Percentiles rank a stretch among this genome's conserved stretches.
Conservation (phyloP, 2,113 vertebrate genomes). For the Dendrocopos noguchii region DNA sequence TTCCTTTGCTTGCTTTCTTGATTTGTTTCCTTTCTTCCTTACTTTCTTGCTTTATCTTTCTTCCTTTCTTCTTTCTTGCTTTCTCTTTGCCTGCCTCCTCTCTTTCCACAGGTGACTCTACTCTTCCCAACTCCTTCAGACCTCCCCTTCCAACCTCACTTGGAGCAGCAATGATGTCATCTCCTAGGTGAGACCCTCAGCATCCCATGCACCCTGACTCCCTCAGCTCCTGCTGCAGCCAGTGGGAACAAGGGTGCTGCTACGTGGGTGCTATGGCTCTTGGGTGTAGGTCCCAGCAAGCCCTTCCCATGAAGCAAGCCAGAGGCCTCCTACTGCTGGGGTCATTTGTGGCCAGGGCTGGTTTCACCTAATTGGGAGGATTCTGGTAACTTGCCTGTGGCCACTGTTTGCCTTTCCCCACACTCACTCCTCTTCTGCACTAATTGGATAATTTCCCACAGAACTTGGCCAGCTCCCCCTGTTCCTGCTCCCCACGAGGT, state of each 20-base stretch:
- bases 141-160: neutral
- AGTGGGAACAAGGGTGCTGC: too few relatives aligned
- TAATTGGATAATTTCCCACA: constrained; percentile 53
- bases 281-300: neutral
- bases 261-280: neutral
- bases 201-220: too few relatives aligned
- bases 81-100: too few relatives aligned
- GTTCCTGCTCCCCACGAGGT: fast-evolving
- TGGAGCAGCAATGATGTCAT: too few relatives aligned
- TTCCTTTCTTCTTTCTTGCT: too few relatives aligned
- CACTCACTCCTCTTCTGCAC: neutral
- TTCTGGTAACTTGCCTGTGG: neutral
- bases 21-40: too few relatives aligned
- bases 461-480: neutral
- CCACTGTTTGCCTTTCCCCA: neutral
- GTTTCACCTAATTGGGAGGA: constrained; percentile 1
- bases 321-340: neutral
- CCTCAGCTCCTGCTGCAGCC: too few relatives aligned
- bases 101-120: neutral
- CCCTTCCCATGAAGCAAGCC: neutral
- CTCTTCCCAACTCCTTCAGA: neutral
- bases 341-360: neutral
- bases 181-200: too few relatives aligned
- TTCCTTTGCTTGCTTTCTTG: too few relatives aligned
- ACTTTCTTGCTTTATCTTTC: too few relatives aligned